Conservation (phyloP, 2,113 vertebrate species). For the Petrocephalus zakoni region DNA sequence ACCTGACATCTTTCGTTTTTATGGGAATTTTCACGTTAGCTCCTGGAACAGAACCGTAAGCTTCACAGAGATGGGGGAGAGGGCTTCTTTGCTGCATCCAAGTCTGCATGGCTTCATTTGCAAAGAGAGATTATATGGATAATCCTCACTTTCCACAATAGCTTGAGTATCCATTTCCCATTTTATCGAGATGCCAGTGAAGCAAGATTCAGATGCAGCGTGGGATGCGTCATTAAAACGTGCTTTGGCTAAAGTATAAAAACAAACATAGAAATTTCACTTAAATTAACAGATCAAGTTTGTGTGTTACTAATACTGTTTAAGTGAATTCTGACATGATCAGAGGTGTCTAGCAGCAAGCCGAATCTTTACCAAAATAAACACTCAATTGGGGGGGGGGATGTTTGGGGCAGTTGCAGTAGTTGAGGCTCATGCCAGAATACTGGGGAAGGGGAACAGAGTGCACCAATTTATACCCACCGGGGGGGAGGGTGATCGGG, state of each 20-base stretch:
- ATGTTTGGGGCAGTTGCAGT: neutral
- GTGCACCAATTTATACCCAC: too few relatives aligned
- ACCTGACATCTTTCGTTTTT: slow-evolving; percentile 41
- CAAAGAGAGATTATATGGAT: neutral
- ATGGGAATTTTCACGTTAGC: slow-evolving; percentile 33
- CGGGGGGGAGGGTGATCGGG: too few relatives aligned
- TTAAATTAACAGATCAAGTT: neutral
- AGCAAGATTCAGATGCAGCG: neutral
- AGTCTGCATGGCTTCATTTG: neutral
- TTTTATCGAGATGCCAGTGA: neutral
- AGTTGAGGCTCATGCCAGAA: neutral
- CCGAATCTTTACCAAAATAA: neutral
- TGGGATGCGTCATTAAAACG: neutral
- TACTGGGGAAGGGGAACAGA: too few relatives aligned
- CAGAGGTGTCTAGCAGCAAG: neutral
- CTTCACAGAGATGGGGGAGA: neutral
- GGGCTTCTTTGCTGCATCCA: neutral
- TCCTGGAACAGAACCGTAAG: slow-evolving; percentile 32
- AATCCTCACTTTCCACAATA: neutral
- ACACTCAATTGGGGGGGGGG: neutral
- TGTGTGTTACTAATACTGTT: neutral
- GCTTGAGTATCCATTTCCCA: neutral
- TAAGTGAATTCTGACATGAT: neutral
- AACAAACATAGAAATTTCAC: neutral
- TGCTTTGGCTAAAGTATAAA: neutral